Evolutionary conservation across 1,140 invertebrate genomes (phyloP), one percentile per base, ranked within the genome.

Genomic region (Drosophila pandora): DNA sequence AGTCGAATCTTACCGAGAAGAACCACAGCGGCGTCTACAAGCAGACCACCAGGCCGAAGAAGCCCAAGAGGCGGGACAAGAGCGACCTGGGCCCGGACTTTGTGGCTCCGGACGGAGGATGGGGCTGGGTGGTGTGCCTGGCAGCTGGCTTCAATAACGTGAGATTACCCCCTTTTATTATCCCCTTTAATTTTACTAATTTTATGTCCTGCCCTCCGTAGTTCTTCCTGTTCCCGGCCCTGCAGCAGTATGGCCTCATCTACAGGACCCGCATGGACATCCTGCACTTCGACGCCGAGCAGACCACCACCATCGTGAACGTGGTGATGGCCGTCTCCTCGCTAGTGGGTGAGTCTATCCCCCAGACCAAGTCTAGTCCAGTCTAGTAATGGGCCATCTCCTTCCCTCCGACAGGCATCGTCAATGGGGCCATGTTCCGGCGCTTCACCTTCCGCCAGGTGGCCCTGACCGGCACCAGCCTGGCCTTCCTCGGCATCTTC

Each of bases 231-330:
- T 92, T 95, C 41, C 93, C 94, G 6, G 91, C 95, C 22, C 82
- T 95, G 12, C 95, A 95, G 84, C 94, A 94, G 54, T 95, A 95
- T 61, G 95, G 95, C 0, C 87, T 95, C 22, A 91, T 95, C 28
- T 95, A 95, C 77, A 93, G 93, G 22, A 93, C 93, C 50, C 93
- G 93, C 73, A 94, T 95, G 73, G 34, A 87, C 2, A 61, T 92
- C 3, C 76, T 95, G 13, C 93, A 93, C 13, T 94, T 95, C 55
- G 93, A 91, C 74, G 93, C 93, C 50, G 93, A 94, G 22, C 91
- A 95, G 87, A 94, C 93, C 4, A 94, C 94, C 1, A 94, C 94
- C 2, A 93, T 95, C 76, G 93, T 95, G 37, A 95, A 95, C 84
- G 92, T 94, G 62, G 94, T 95, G 79, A 93, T 93, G 54, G 94